Base-by-base conservation (phyloP, 2,113 vertebrate genomes). In the Donacobius atricapilla region DNA sequence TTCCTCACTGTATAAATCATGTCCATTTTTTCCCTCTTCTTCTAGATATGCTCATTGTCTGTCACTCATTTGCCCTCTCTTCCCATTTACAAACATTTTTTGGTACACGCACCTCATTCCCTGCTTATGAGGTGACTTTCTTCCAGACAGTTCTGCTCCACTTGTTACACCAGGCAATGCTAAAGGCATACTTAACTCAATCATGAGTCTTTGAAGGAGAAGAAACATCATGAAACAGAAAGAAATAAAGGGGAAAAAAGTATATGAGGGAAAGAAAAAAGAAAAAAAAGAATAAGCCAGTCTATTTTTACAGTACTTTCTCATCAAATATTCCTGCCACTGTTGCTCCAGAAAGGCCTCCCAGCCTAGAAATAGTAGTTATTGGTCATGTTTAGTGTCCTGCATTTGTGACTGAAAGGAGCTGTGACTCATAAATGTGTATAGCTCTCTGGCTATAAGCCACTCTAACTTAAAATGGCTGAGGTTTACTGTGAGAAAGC, bases 401-500 rank as follows among this genome's bases (percentile, higher is more conserved):
- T 82, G 42, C 50, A 51, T 56, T 91, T 87, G 79, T 76, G 77
- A 85, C 61, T 75, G 93, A 82, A 94, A 71, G 77, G 69, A 58
- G 44, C 65, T 71, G 65, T 82, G 84, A 94, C 82, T 96, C 92
- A 92, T 37, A 69, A 57, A 69, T 44, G 64, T 71, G 65, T 63
- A 66, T 9, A 69, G 39, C 7, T 39, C 48, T 28, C 70, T 87
- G 71, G 51, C 87, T 90, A 15, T 42, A 77, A 80, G 83, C 84
- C 89, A 88, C 73, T 91, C 66, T 40, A 39, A 56, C 84, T 86
- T 47, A 28, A 85, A 82, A 80, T 91, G 81, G 71, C 76, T 85
- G 88, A 90, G 82, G 68, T 63, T 90, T 88, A 53, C 75, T 94
- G 93, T 69, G 90, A 97, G 93, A 86, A 91, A 78, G 78, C 40